Conservation (phyloP, 2,113 vertebrate genomes). For the Sorex araneus region DNA sequence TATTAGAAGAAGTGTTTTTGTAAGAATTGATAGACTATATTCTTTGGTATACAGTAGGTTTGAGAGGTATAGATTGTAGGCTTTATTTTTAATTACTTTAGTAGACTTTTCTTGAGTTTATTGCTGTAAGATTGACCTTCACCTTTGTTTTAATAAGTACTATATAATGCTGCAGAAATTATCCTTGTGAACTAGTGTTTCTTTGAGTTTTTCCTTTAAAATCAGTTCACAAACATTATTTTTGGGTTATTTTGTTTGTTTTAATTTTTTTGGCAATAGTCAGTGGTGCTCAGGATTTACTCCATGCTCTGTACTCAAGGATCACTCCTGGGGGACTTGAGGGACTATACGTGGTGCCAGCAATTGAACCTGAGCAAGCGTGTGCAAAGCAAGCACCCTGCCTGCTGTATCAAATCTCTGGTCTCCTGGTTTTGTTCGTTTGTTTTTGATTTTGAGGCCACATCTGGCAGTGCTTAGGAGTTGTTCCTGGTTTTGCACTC, state of each 20-base stretch:
- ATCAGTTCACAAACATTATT: not conserved
- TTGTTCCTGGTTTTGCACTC: too few species aligned
- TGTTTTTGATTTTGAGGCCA: too few species aligned
- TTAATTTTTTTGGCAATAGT: too few species aligned
- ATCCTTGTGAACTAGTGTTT: conserved; percentile 9
- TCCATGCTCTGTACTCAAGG: too few species aligned
- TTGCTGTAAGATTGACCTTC: not conserved
- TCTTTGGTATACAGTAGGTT: not conserved
- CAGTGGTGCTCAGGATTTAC: too few species aligned
- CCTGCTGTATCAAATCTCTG: too few species aligned
- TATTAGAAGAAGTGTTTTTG: not conserved
- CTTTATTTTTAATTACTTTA: conserved; percentile 21
- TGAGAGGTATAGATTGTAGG: not conserved
- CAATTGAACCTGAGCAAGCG: too few species aligned
- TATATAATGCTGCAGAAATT: not conserved
- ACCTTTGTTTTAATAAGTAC: not conserved
- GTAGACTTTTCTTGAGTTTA: conserved; percentile 9
- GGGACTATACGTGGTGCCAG: too few species aligned
- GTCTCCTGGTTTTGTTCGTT: too few species aligned
- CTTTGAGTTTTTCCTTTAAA: conserved; percentile 57
- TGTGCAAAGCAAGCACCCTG: too few species aligned
- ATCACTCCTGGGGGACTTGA: too few species aligned
- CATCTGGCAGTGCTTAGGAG: too few species aligned
- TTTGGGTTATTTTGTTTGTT: not conserved
- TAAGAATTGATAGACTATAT: not conserved